Percentiles rank a stretch among this genome's conserved stretches.
phyloP scores from a whole-genome alignment of 2,888 invertebrate genomes.

The Agrotis puta region DNA sequence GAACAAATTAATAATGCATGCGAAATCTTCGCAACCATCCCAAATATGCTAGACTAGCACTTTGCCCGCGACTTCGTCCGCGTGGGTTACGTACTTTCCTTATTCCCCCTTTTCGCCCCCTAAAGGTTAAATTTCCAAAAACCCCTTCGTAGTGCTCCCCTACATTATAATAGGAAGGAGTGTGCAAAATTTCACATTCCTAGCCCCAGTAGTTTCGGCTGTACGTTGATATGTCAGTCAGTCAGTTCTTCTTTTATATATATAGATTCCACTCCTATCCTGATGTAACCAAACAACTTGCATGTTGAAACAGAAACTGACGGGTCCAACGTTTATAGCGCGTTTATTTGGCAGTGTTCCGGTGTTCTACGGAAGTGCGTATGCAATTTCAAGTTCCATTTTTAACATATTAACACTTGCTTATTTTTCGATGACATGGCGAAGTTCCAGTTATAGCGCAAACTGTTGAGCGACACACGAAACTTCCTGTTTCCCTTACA shows the following conservation, averaged over 20 bases:
- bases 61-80: too few relatives aligned
- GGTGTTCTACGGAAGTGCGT: slow-evolving; percentile 53
- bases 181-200: too few relatives aligned
- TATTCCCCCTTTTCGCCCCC: too few relatives aligned
- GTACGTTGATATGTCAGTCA: too few relatives aligned
- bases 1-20: slow-evolving; percentile 51
- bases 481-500: slow-evolving; percentile 63
- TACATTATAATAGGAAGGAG: too few relatives aligned
- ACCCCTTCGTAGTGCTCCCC: too few relatives aligned
- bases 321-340: slow-evolving; percentile 17
- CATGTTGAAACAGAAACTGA: slow-evolving; percentile 26
- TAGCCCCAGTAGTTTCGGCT: too few relatives aligned
- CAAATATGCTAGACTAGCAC: slow-evolving; percentile 1
- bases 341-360: slow-evolving; percentile 55
- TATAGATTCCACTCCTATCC: slow-evolving; percentile 14
- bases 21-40: slow-evolving; percentile 15
- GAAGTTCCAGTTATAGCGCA: slow-evolving; percentile 56
- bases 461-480: slow-evolving; percentile 63
- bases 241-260: too few relatives aligned
- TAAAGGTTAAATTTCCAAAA: too few relatives aligned
- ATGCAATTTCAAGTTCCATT: slow-evolving; percentile 59
- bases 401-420: slow-evolving; percentile 55
- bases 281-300: background rate
- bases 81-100: too few relatives aligned
- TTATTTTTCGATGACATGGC: slow-evolving; percentile 60